A percentile compares a stretch with the other conserved stretches of the same genome.
phyloP scores from a whole-genome alignment of 2,113 vertebrate species.

The Guaruba guarouba region DNA sequence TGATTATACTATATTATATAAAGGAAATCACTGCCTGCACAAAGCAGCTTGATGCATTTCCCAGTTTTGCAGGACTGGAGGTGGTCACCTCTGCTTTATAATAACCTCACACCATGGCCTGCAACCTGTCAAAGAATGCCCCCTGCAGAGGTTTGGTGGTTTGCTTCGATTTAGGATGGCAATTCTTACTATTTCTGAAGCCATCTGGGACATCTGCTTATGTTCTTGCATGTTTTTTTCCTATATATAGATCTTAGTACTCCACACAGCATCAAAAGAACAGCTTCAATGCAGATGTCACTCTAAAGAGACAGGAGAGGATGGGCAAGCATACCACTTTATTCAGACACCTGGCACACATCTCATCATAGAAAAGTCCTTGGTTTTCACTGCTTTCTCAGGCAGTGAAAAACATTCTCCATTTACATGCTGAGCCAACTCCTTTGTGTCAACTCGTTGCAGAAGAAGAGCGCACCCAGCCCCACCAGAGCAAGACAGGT shows the following conservation, averaged over 20 bases:
- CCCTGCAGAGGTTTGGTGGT: background rate
- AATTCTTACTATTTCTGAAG: background rate
- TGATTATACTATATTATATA: background rate
- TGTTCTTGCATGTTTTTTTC: background rate
- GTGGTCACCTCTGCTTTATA: background rate
- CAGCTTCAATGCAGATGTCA: background rate
- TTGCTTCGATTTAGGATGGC: background rate
- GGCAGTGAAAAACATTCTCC: background rate
- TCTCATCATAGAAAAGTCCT: background rate
- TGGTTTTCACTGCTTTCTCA: background rate
- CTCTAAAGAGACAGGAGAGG: background rate
- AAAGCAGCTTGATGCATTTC: background rate
- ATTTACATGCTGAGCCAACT: background rate
- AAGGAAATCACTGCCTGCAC: background rate
- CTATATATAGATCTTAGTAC: background rate
- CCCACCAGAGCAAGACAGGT: background rate
- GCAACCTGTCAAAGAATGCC: rapidly evolving
- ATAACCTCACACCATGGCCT: background rate
- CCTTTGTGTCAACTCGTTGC: background rate
- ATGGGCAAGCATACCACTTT: background rate
- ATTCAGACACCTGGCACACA: background rate
- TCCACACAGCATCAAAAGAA: background rate
- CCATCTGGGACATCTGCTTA: background rate
- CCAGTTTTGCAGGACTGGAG: background rate
- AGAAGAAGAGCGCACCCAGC: background rate